These are phyloP conservation scores for Megamerina dolium DNA, from an alignment of 2,888 invertebrate genomes.

Conservation along the genomic window DNA sequence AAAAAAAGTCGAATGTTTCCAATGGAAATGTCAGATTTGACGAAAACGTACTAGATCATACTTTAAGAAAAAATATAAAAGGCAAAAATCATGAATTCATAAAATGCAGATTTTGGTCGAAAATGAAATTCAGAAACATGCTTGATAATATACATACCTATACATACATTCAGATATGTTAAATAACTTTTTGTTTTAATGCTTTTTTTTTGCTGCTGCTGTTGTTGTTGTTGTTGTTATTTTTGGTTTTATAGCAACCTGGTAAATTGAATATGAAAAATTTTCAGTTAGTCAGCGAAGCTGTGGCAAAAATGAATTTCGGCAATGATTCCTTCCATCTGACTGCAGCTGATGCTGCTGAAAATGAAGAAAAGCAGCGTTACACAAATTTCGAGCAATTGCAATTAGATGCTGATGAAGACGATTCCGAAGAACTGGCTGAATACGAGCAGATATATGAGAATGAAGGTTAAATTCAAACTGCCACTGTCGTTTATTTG, in stretches of 20 bases:
- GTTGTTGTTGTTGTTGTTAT: constrained; percentile 6
- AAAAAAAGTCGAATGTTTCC: no score
- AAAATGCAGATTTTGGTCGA: no score
- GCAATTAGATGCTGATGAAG: constrained; percentile 68
- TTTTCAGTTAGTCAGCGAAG: constrained; percentile 82
- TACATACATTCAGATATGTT: not conserved
- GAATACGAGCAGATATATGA: constrained; percentile 68
- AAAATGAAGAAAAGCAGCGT: constrained; percentile 41
- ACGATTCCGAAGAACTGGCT: constrained; percentile 61
- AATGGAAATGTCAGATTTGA: no score
- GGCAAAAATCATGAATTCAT: no score
- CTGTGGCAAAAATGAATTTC: constrained; percentile 68
- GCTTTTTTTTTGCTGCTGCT: not conserved
- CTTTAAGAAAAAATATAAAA: no score
- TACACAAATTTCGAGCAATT: constrained; percentile 58
- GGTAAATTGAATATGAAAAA: constrained; percentile 86
- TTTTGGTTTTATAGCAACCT: constrained; percentile 59
- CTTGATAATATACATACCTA: no score
- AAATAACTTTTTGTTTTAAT: constrained; percentile 21
- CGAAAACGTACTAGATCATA: no score
- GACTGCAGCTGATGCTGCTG: constrained; percentile 21
- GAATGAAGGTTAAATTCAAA: constrained; percentile 51
- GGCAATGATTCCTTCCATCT: constrained; percentile 47
- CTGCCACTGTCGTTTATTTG: no score
- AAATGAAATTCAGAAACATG: no score